Evolutionary conservation across 2,888 invertebrate species (phyloP).

Genomic region (Griposia aprilina): DNA sequence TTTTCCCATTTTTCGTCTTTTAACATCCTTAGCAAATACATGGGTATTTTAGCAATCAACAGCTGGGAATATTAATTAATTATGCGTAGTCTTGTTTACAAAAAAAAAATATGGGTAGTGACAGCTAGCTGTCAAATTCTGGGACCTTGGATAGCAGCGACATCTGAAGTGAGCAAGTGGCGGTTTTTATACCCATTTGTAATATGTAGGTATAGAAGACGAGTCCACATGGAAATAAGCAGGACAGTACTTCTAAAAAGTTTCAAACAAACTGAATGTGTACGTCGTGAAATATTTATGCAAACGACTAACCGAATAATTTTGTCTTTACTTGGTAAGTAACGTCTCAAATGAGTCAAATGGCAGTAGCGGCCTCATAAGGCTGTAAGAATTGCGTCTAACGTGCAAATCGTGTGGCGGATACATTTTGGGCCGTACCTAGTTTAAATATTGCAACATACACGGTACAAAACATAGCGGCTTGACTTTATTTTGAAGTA

Average conservation of each 20-base stretch:
- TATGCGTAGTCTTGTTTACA: too few species aligned
- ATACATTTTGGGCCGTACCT: constrained; percentile 30
- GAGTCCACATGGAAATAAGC: constrained; percentile 6
- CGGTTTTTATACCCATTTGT: too few species aligned
- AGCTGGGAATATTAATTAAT: too few species aligned
- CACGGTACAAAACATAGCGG: not conserved
- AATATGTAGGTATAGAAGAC: not conserved
- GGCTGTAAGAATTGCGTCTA: constrained; percentile 43
- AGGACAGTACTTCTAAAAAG: constrained; percentile 21
- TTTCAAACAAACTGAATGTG: constrained; percentile 22
- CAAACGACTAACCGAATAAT: constrained; percentile 46
- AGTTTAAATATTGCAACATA: constrained; percentile 33
- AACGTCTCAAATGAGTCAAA: constrained; percentile 39
- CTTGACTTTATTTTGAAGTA: not conserved
- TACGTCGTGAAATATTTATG: constrained; percentile 50
- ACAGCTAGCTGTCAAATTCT: too few species aligned
- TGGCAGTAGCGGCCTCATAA: constrained; percentile 36
- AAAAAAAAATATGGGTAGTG: too few species aligned
- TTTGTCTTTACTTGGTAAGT: constrained; percentile 47
- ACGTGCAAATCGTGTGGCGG: constrained; percentile 47
- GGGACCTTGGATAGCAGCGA: too few species aligned
- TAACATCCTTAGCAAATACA: too few species aligned
- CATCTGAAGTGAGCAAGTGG: too few species aligned
- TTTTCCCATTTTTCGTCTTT: too few species aligned
- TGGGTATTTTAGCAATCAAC: too few species aligned